phyloP scores from a whole-genome alignment of 2,888 invertebrate genomes.

The Labia minor region DNA sequence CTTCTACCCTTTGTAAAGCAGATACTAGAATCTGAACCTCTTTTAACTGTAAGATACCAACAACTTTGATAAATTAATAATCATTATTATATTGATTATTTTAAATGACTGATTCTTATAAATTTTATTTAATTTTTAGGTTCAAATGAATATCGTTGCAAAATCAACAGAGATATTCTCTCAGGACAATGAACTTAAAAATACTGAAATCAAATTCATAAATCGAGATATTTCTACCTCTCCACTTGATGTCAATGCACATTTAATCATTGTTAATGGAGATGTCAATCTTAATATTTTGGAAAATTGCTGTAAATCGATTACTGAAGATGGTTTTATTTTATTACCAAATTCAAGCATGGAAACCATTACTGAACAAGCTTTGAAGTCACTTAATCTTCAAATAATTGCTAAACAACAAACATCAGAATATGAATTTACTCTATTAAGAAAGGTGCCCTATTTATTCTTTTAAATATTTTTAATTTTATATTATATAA shows the following conservation, averaged over 20 bases:
- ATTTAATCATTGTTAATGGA: constrained; percentile 57
- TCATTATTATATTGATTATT: too few relatives aligned
- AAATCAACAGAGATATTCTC: constrained; percentile 41
- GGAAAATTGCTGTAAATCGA: constrained; percentile 46
- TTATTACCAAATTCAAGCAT: constrained; percentile 56
- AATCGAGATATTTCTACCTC: constrained; percentile 49
- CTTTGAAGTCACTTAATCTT: constrained; percentile 37
- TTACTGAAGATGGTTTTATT: constrained; percentile 59
- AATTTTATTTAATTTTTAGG: constrained; percentile 18
- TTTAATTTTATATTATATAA: background rate
- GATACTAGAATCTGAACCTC: constrained; percentile 62
- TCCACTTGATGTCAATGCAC: constrained; percentile 54
- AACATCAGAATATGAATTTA: constrained; percentile 51
- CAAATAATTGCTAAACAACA: constrained; percentile 50
- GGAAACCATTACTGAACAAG: constrained; percentile 27
- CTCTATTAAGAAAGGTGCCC: constrained; percentile 52
- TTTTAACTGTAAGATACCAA: constrained; percentile 46
- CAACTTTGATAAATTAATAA: too few relatives aligned
- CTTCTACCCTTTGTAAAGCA: constrained; percentile 50
- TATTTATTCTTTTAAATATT: background rate
- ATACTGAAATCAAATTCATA: constrained; percentile 51
- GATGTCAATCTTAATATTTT: constrained; percentile 38
- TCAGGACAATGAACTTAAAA: constrained; percentile 45
- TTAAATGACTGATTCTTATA: background rate
- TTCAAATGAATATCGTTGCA: constrained; percentile 49